A percentile compares a stretch with the other conserved stretches of the same genome.
Evolutionary conservation across 2,888 invertebrate species (phyloP).

Genomic region (Ochropleura plecta): DNA sequence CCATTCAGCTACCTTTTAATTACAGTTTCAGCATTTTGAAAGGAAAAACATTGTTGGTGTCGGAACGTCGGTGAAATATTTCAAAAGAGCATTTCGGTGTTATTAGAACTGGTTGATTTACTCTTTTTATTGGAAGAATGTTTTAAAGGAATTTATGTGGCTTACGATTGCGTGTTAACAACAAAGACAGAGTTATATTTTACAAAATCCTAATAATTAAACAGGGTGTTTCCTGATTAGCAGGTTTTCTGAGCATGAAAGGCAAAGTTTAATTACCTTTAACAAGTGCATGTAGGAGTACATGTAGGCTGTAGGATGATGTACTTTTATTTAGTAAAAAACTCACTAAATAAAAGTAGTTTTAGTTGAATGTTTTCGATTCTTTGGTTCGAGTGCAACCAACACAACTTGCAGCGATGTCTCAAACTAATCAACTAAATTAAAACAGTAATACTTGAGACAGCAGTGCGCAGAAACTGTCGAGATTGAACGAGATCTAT

Average conservation of each 20-base stretch:
- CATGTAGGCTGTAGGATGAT: no score
- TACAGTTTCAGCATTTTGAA: constrained; percentile 28
- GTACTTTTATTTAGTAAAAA: no score
- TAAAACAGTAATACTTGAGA: constrained; percentile 1
- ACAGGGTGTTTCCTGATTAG: no score
- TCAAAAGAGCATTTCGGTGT: constrained; percentile 13
- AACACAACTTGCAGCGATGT: constrained; percentile 10
- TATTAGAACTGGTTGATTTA: constrained; percentile 2
- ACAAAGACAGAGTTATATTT: background rate
- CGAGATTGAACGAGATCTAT: constrained; percentile 14
- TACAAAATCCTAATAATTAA: background rate
- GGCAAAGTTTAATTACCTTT: background rate
- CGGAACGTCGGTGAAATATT: background rate
- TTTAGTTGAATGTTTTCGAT: background rate
- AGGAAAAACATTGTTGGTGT: constrained; percentile 6
- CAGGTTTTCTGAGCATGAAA: background rate
- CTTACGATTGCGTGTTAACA: no score
- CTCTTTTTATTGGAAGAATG: background rate
- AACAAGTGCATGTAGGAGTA: background rate
- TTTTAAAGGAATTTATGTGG: background rate
- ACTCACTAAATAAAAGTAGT: background rate
- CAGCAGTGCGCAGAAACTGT: background rate
- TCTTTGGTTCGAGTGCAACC: background rate
- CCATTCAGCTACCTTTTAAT: constrained; percentile 32
- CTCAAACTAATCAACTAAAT: constrained; percentile 25